Evolutionary conservation across 1,140 invertebrate species (phyloP).

Genomic region (Listronotus oregonensis): DNA sequence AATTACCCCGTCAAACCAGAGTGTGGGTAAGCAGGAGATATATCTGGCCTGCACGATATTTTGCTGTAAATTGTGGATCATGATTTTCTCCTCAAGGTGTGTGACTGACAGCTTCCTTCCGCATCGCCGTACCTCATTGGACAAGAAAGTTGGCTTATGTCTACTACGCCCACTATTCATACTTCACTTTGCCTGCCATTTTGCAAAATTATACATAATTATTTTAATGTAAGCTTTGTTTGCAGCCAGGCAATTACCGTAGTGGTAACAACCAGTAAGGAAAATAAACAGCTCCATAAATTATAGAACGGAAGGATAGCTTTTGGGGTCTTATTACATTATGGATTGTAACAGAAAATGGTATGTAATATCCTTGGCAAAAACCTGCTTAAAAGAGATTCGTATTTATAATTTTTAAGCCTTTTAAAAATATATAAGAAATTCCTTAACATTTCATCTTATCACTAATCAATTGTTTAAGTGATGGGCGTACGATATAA

Average conservation of each 20-base stretch:
- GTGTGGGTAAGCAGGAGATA: conserved; percentile 37
- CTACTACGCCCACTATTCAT: conserved; percentile 36
- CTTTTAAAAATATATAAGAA: too few relatives aligned
- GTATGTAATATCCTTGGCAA: too few relatives aligned
- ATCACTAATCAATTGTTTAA: too few relatives aligned
- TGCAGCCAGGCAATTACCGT: background rate
- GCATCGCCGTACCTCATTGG: conserved; percentile 27
- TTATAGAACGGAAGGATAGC: too few relatives aligned
- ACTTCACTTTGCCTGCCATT: conserved; percentile 5
- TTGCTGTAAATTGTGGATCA: conserved; percentile 32
- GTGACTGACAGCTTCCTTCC: conserved; percentile 42
- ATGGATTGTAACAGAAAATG: too few relatives aligned
- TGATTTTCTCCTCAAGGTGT: conserved; percentile 20
- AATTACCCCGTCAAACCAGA: conserved; percentile 45
- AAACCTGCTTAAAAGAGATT: too few relatives aligned
- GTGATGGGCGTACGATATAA: too few relatives aligned
- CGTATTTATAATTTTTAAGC: too few relatives aligned
- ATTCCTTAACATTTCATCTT: too few relatives aligned
- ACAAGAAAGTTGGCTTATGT: conserved; percentile 16
- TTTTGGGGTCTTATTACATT: too few relatives aligned
- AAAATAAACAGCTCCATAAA: background rate
- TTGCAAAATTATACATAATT: conserved; percentile 28
- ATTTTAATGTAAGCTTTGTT: conserved; percentile 23
- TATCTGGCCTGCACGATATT: conserved; percentile 29
- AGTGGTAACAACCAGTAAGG: background rate